phyloP scores from a whole-genome alignment of 2,113 vertebrate genomes.

The Sphyrna mokarran region DNA sequence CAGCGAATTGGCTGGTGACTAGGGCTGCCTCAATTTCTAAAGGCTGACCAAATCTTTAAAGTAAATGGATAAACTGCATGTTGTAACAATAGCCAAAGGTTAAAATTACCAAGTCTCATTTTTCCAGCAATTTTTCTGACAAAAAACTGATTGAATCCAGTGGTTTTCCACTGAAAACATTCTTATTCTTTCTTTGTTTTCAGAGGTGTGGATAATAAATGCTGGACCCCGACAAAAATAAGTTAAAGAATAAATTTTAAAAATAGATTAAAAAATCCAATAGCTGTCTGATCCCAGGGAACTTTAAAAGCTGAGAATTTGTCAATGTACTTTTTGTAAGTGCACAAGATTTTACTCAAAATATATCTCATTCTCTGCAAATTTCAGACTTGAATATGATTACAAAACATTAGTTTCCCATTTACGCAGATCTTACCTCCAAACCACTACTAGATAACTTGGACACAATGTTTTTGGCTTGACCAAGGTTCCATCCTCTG shows the following conservation, averaged over 20 bases:
- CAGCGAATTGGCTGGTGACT: neutral
- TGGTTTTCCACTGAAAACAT: neutral
- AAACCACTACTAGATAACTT: constrained; percentile 35
- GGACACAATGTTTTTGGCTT: constrained; percentile 39
- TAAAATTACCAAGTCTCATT: neutral
- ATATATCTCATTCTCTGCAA: neutral
- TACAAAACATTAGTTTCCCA: neutral
- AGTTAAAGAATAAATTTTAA: no score
- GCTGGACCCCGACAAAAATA: no score
- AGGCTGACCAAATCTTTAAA: neutral
- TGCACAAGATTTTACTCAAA: neutral
- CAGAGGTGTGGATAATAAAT: neutral
- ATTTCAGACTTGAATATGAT: neutral
- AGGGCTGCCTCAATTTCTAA: neutral
- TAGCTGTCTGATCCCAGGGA: neutral
- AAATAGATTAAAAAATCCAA: neutral
- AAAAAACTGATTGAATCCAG: neutral
- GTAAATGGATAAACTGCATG: neutral
- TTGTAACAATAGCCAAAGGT: neutral
- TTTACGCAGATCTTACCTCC: constrained; percentile 37
- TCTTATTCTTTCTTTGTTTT: neutral
- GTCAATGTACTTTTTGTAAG: neutral
- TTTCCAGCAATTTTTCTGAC: neutral
- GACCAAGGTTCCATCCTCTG: constrained; percentile 37
- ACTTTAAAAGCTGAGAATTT: neutral